A percentile compares a stretch with the other conserved stretches of the same genome.
Conservation (phyloP, 2,888 invertebrate species). For the Alitta virens region DNA sequence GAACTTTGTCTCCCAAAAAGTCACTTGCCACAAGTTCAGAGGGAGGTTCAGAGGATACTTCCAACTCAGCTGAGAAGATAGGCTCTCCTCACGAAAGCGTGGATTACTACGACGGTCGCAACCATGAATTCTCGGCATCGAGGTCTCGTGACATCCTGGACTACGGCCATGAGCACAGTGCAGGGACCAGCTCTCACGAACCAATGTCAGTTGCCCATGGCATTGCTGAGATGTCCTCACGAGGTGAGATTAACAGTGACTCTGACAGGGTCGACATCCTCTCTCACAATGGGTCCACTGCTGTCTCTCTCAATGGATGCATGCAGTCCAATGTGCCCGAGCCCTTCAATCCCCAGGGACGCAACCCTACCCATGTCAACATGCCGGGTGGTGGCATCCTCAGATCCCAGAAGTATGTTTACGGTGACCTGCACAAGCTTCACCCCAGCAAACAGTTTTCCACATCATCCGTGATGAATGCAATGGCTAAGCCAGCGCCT, state of each 20-base stretch:
- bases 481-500: background rate
- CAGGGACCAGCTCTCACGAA: background rate
- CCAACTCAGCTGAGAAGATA: too few species aligned
- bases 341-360: constrained; percentile 57
- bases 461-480: background rate
- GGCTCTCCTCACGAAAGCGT: background rate
- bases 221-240: background rate
- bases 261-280: background rate
- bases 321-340: constrained; percentile 77
- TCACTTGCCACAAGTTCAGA: too few species aligned
- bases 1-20: too few species aligned
- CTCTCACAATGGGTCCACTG: background rate
- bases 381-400: constrained; percentile 76
- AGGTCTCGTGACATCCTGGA: background rate
- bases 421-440: constrained; percentile 1
- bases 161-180: background rate
- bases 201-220: background rate
- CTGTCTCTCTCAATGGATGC: constrained; percentile 66
- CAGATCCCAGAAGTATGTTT: constrained; percentile 66
- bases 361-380: constrained; percentile 64
- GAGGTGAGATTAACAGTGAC: background rate
- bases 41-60: background rate
- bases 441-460: constrained; percentile 11
- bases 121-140: constrained; percentile 7
- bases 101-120: background rate